Conservation (phyloP, 2,113 vertebrate genomes). For the Martes martes region DNA sequence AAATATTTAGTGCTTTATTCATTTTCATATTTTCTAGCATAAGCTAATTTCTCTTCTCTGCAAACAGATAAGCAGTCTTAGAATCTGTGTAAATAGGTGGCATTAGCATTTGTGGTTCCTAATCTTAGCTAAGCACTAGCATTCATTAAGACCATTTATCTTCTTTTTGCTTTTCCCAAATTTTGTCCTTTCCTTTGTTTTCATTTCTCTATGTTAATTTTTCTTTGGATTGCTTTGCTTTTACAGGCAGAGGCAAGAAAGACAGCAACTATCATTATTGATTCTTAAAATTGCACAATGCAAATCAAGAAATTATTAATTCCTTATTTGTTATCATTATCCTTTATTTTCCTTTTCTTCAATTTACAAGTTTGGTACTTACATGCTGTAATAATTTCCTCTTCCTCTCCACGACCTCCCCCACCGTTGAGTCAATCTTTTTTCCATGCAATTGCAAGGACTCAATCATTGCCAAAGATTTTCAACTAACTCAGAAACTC, state of each 20-base stretch:
- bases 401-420: not conserved
- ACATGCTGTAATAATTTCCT: not conserved
- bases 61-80: constrained; percentile 41
- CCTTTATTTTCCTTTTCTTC: not conserved
- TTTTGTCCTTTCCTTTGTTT: not conserved
- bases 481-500: not conserved
- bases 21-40: constrained; percentile 54
- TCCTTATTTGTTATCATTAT: not conserved
- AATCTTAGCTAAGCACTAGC: constrained; percentile 20
- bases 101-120: constrained; percentile 11
- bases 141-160: not conserved
- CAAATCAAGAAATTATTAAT: not conserved
- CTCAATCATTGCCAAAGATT: not conserved
- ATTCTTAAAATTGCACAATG: not conserved
- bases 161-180: not conserved
- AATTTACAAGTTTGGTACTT: not conserved
- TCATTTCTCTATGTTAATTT: not conserved
- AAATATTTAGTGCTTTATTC: constrained; percentile 67
- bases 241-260: not conserved
- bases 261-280: not conserved
- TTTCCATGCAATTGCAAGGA: not conserved
- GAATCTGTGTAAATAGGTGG: constrained; percentile 42
- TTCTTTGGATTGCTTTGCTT: constrained; percentile 29
- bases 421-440: not conserved
- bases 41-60: constrained; percentile 42